A percentile compares a stretch with the other conserved stretches of the same genome.
Evolutionary conservation across 2,888 invertebrate genomes (phyloP).

Genomic region (Acronicta alni): DNA sequence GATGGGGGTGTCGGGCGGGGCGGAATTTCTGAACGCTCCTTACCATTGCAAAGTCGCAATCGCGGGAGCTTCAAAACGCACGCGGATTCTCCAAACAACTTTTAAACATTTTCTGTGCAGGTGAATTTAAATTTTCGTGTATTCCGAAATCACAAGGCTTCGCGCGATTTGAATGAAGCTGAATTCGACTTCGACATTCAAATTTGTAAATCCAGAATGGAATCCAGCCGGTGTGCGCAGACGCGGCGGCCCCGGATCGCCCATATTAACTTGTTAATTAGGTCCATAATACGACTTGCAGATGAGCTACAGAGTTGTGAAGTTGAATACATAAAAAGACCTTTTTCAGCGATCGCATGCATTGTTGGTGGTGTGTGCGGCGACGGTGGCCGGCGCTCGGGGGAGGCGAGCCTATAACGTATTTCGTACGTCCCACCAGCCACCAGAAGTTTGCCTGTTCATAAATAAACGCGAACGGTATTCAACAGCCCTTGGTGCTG

Average conservation of each 20-base stretch:
- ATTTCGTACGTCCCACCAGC: slow-evolving; percentile 86
- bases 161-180: slow-evolving; percentile 56
- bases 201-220: slow-evolving; percentile 60
- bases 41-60: slow-evolving; percentile 88
- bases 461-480: slow-evolving; percentile 90
- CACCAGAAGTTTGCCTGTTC: slow-evolving; percentile 90
- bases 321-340: slow-evolving; percentile 92
- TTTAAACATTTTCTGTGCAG: slow-evolving; percentile 71
- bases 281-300: slow-evolving; percentile 97
- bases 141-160: slow-evolving; percentile 61
- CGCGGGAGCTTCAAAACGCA: slow-evolving; percentile 71
- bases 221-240: slow-evolving; percentile 78
- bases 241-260: slow-evolving; percentile 91
- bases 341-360: slow-evolving; percentile 90
- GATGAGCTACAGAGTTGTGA: slow-evolving; percentile 92
- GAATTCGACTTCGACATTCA: slow-evolving; percentile 55
- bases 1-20: slow-evolving; percentile 89
- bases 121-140: slow-evolving; percentile 71
- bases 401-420: slow-evolving; percentile 85
- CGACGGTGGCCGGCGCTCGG: slow-evolving; percentile 64
- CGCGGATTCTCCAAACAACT: slow-evolving; percentile 60
- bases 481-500: slow-evolving; percentile 90
- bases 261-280: slow-evolving; percentile 97
- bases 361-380: slow-evolving; percentile 78
- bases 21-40: slow-evolving; percentile 89